Conservation (phyloP, 1,140 invertebrate species). For the Diorhabda elongata region DNA sequence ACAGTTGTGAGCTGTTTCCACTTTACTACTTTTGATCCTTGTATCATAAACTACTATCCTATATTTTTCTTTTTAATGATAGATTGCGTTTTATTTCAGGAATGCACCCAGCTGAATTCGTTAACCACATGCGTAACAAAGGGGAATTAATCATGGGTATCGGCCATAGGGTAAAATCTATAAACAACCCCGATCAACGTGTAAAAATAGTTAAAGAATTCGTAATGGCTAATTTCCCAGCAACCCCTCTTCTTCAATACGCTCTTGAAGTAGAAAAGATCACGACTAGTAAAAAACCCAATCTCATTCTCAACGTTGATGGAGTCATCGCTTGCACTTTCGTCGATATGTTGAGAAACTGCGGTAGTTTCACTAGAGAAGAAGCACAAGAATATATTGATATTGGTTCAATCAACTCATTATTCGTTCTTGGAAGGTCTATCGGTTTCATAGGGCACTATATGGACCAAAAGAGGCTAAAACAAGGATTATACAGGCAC, state of each 20-base stretch:
- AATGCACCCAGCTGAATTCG: constrained; percentile 96
- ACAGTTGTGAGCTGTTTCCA: too few species aligned
- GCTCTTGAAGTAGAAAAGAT: constrained; percentile 98
- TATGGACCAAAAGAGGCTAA: constrained; percentile 96
- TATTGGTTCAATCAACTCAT: constrained; percentile 95
- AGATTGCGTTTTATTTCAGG: constrained; percentile 42
- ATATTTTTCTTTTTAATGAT: too few species aligned
- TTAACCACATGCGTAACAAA: constrained; percentile 95
- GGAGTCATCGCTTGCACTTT: constrained; percentile 96
- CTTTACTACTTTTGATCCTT: too few species aligned
- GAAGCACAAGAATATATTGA: constrained; percentile 98
- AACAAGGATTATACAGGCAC: constrained; percentile 98
- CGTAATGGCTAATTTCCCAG: constrained; percentile 88
- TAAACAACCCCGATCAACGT: constrained; percentile 98
- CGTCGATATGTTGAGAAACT: constrained; percentile 92
- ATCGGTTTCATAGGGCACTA: constrained; percentile 99
- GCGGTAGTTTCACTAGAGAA: constrained; percentile 92
- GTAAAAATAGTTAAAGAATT: constrained; percentile 96
- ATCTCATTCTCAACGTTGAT: constrained; percentile 98
- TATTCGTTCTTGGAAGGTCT: constrained; percentile 96
- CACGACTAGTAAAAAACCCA: constrained; percentile 98
- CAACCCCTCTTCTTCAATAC: constrained; percentile 88
- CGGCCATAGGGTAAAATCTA: constrained; percentile 94
- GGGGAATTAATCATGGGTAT: constrained; percentile 99
- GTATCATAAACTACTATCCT: too few species aligned